Conservation (phyloP, 2,888 invertebrate genomes). For the Pterostichus niger region DNA sequence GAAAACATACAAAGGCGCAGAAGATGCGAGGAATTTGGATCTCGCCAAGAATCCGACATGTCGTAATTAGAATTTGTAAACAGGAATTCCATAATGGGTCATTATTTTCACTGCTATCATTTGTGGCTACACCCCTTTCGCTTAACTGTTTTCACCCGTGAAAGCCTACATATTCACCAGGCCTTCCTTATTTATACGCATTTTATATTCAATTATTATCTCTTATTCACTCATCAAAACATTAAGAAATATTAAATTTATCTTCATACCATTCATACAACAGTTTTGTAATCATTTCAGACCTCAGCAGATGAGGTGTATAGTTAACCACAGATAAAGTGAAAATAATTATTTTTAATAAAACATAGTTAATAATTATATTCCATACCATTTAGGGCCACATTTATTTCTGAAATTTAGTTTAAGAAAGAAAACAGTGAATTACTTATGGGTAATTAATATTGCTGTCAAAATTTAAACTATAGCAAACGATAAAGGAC, state of each 20-base stretch:
- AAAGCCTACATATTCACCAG: background rate
- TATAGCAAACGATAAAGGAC: no score
- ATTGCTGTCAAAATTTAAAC: no score
- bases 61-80: conserved; percentile 66
- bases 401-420: no score
- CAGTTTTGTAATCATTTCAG: no score
- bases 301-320: no score
- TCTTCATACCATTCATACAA: no score
- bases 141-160: background rate
- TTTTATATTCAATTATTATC: background rate
- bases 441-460: no score
- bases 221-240: background rate
- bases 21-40: conserved; percentile 58
- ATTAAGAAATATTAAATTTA: background rate
- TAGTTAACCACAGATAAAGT: no score
- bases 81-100: conserved; percentile 66
- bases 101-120: conserved; percentile 61
- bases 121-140: conserved; percentile 39
- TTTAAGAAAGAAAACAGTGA: no score
- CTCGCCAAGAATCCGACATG: conserved; percentile 64
- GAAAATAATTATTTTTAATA: no score
- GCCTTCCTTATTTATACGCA: background rate
- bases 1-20: conserved; percentile 56
- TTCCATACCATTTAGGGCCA: no score
- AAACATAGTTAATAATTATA: no score